Percentiles rank a stretch among this genome's conserved stretches.
Conservation (phyloP, 2,797 vertebrate species). For the Coranthus polyacanthus region DNA sequence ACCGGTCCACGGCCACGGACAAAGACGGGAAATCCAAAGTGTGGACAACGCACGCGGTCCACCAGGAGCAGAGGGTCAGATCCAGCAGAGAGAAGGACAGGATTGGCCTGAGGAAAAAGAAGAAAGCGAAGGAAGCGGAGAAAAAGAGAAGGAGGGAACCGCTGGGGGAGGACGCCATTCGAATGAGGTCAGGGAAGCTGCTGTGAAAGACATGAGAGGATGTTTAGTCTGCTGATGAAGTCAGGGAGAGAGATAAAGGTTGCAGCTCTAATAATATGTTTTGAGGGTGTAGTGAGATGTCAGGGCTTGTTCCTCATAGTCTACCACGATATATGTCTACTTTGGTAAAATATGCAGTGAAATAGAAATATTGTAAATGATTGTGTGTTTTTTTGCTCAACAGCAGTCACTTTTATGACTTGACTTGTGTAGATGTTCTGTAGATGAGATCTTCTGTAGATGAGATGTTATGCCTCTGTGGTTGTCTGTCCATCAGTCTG, state of each 20-base stretch:
- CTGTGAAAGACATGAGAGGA: conserved; percentile 22
- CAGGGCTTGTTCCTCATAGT: no score
- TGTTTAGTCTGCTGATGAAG: conserved; percentile 51
- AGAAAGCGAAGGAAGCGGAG: conserved; percentile 84
- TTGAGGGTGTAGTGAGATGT: no score
- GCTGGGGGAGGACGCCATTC: conserved; percentile 90
- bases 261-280: no score
- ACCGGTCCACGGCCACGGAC: conserved; percentile 64
- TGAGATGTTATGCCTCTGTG: no score
- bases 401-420: no score
- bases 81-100: conserved; percentile 72
- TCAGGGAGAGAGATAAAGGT: conserved; percentile 24
- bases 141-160: conserved; percentile 89
- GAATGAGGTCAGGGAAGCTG: conserved; percentile 86
- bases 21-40: conserved; percentile 61
- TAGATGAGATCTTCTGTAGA: no score
- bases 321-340: no score
- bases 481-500: no score
- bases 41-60: conserved; percentile 55
- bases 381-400: no score
- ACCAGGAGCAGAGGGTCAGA: conserved; percentile 63
- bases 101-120: conserved; percentile 80
- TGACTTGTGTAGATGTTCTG: no score
- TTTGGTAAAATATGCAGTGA: no score
- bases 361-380: no score